These are phyloP conservation scores for Mastomys coucha DNA, from an alignment of 2,113 vertebrate species.

Conservation along the genomic window DNA sequence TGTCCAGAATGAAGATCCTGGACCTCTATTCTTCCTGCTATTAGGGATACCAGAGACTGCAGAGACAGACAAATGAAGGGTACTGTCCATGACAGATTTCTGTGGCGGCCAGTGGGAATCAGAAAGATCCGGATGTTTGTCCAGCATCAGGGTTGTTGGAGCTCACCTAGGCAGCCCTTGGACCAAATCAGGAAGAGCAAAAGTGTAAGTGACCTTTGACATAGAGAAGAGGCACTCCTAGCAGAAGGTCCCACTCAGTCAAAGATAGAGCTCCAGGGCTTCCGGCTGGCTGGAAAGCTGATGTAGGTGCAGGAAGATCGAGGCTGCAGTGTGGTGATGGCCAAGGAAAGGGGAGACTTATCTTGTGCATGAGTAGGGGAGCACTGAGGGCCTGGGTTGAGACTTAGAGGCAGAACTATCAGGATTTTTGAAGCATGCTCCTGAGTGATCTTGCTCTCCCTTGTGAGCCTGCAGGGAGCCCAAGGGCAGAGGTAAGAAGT, in stretches of 20 bases:
- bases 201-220: not conserved
- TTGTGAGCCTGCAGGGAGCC: not conserved
- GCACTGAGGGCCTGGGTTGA: accelerated
- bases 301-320: accelerated
- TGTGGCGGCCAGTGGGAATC: accelerated
- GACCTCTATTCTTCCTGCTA: not conserved
- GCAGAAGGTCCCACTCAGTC: not conserved
- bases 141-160: accelerated
- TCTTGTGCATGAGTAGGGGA: too few species aligned
- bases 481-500: not conserved
- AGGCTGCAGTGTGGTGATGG: too few species aligned
- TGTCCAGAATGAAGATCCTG: not conserved
- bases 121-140: not conserved
- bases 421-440: not conserved
- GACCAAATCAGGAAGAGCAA: not conserved
- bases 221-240: not conserved
- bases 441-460: not conserved
- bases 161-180: not conserved
- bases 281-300: accelerated
- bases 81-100: not conserved
- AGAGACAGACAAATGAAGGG: not conserved
- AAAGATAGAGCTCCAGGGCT: not conserved
- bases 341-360: not conserved
- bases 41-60: accelerated
- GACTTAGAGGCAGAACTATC: not conserved